These are phyloP conservation scores for Anthrax anthrax DNA, from an alignment of 2,888 invertebrate species.

Conservation along the genomic window DNA sequence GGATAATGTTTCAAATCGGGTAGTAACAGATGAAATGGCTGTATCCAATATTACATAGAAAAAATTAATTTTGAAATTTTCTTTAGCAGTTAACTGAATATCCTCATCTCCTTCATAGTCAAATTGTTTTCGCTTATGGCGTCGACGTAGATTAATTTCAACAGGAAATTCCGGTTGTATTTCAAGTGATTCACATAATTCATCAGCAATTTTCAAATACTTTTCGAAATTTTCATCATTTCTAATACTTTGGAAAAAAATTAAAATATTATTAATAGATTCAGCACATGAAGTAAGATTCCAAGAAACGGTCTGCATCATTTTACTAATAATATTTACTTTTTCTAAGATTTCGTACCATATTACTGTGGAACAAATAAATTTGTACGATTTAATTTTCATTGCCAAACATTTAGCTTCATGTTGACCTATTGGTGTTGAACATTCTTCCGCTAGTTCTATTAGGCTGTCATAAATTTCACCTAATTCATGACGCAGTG, in stretches of 20 bases:
- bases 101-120: no score
- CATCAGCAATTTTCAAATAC: no score
- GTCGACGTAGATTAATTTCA: no score
- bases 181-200: no score
- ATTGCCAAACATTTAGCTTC: constrained; percentile 2
- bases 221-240: no score
- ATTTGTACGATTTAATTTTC: constrained; percentile 5
- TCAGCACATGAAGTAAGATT: no score
- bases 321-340: constrained; percentile 3
- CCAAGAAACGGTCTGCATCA: no score
- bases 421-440: neutral
- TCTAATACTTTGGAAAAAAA: no score
- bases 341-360: constrained; percentile 7
- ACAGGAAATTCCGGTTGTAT: no score
- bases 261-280: no score
- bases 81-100: neutral
- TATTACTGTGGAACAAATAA: constrained; percentile 2
- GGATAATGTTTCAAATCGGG: neutral
- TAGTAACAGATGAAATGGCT: neutral
- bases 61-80: neutral
- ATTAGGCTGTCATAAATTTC: neutral
- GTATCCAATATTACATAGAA: neutral
- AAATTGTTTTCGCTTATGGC: no score
- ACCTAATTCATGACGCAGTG: accelerated
- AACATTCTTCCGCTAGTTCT: neutral